Evolutionary conservation across 1,140 invertebrate species (phyloP), one percentile per base, ranked within the genome.

Genomic region (Pseudachorutes palmiensis): DNA sequence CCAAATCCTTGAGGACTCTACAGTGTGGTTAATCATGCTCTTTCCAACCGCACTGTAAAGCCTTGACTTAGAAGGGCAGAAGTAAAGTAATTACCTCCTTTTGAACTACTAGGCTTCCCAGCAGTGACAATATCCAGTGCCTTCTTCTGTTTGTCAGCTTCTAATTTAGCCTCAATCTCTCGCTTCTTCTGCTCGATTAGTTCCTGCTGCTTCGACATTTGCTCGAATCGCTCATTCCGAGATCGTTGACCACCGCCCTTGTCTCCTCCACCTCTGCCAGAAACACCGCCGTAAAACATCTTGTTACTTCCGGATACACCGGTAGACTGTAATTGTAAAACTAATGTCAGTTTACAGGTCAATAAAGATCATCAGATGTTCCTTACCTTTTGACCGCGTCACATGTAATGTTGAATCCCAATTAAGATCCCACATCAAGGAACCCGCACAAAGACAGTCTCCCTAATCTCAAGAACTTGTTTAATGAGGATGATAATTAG

Each of bases 161-260:
- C 78, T 71, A 85, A 76, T 74, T 86, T 86, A 24, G 84, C 83
- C 73, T 87, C 82, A 70, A 89, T 88, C 75, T 88, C 87, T 62
- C 81, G 81, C 76, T 89, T 89, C 75, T 89, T 90, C 74, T 87
- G 83, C 75, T 89, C 87, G 71, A 90, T 90, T 66, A 90, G 82
- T 79, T 88, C 84, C 76, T 90, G 87, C 74, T 90, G 88, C 74
- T 88, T 87, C 24, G 86, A 85, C 87, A 90, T 90, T 81, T 90
- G 87, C 57, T 86, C 86, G 75, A 84, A 84, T 66, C 84, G 76
- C 71, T 85, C 84, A 78, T 82, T 83, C 73, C 83, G 77, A 41
- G 55, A 55, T 5, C 62, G 24, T 19, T 57, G 36, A 14, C 61
- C 29, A 1, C 61, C 65, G 3, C 58, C 48, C 31, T 36, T 28